Conservation (phyloP, 2,888 invertebrate species). For the Lasioglossum villosulum region DNA sequence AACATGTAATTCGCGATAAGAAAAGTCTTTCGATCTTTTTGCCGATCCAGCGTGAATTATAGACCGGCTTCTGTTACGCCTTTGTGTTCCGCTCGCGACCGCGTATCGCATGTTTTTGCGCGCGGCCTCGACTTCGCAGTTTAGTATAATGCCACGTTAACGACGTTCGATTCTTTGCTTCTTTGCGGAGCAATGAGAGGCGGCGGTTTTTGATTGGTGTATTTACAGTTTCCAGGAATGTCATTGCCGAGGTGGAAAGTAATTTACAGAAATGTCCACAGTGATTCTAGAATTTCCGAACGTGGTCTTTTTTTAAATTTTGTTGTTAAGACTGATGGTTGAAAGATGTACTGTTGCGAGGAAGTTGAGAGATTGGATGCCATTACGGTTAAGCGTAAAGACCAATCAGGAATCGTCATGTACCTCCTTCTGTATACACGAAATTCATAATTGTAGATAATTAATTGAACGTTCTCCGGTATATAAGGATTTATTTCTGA, state of each 20-base stretch:
- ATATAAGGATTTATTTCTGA: conserved; percentile 15
- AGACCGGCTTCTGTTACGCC: background rate
- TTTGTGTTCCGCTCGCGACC: background rate
- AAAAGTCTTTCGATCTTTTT: conserved; percentile 7
- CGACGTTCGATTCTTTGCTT: background rate
- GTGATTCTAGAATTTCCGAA: background rate
- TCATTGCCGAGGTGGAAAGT: background rate
- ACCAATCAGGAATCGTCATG: background rate
- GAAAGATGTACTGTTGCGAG: background rate
- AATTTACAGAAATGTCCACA: background rate
- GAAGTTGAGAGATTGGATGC: background rate
- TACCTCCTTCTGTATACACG: background rate
- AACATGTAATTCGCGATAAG: conserved; percentile 13
- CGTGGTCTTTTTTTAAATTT: background rate
- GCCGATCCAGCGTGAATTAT: background rate
- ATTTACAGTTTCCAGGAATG: background rate
- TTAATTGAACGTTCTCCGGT: conserved; percentile 1
- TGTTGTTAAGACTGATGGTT: background rate
- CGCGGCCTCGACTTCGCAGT: background rate
- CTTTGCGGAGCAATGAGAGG: background rate
- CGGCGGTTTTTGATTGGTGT: background rate
- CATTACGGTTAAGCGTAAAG: background rate
- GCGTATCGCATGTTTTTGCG: background rate
- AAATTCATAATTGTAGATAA: conserved; percentile 12
- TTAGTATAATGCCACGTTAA: background rate